These are phyloP conservation scores for Anguilla marmorata DNA, from an alignment of 2,797 vertebrate species.

Conservation along the genomic window DNA sequence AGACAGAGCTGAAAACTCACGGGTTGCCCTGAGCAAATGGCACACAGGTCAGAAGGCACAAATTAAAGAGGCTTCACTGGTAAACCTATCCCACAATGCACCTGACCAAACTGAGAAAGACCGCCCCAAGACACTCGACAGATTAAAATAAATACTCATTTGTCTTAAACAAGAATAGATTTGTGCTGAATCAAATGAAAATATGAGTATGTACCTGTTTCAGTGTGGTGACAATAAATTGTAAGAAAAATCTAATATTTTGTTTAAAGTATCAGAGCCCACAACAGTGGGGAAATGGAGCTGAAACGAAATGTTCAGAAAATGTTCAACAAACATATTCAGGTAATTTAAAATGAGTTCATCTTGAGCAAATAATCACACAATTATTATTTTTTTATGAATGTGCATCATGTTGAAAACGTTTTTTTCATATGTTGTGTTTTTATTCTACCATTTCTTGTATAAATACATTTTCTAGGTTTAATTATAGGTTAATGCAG, in stretches of 20 bases:
- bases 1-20: slow-evolving; percentile 29
- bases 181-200: background rate
- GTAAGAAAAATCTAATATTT: background rate
- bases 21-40: slow-evolving; percentile 26
- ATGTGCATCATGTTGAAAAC: background rate
- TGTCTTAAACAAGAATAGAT: background rate
- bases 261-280: background rate
- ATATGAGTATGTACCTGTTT: background rate
- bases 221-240: background rate
- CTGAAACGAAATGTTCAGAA: background rate
- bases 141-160: background rate
- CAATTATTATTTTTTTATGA: background rate
- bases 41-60: slow-evolving; percentile 20
- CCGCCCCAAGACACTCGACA: background rate
- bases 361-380: background rate
- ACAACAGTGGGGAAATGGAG: background rate
- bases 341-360: background rate
- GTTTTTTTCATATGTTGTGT: background rate
- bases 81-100: slow-evolving; percentile 8
- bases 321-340: background rate
- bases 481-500: background rate
- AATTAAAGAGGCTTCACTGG: slow-evolving; percentile 17
- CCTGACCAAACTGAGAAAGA: background rate
- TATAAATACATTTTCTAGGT: background rate
- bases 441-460: background rate